These are phyloP conservation scores for Agonum fuliginosum DNA, from an alignment of 2,888 invertebrate genomes.

Conservation along the genomic window DNA sequence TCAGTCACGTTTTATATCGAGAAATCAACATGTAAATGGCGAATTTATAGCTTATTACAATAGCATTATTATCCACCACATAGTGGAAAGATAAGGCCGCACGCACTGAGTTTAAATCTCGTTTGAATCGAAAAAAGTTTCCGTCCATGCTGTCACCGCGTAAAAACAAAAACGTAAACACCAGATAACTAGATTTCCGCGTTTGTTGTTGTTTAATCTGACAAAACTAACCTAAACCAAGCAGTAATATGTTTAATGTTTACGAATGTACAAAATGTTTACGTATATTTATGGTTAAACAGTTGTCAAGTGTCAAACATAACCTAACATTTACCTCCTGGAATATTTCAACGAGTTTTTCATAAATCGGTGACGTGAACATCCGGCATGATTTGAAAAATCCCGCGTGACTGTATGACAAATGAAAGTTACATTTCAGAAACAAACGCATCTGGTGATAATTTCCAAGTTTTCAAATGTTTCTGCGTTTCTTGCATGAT, in stretches of 20 bases:
- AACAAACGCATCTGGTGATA: slow-evolving; percentile 36
- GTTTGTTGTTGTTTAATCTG: slow-evolving; percentile 52
- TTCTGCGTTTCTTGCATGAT: slow-evolving; percentile 26
- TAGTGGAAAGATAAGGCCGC: slow-evolving; percentile 27
- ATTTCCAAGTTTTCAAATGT: slow-evolving; percentile 11
- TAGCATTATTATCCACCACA: slow-evolving; percentile 14
- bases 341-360: slow-evolving; percentile 26
- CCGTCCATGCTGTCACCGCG: slow-evolving; percentile 26
- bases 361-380: slow-evolving; percentile 37
- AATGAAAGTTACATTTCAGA: slow-evolving; percentile 26
- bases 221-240: slow-evolving; percentile 58
- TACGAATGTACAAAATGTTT: slow-evolving; percentile 47
- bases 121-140: slow-evolving; percentile 34
- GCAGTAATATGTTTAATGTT: slow-evolving; percentile 55
- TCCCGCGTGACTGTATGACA: slow-evolving; percentile 20
- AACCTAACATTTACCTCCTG: slow-evolving; percentile 36
- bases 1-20: no score
- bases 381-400: slow-evolving; percentile 27
- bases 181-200: slow-evolving; percentile 51
- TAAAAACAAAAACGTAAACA: slow-evolving; percentile 45
- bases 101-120: slow-evolving; percentile 26
- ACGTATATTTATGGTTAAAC: slow-evolving; percentile 52
- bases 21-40: slow-evolving; percentile 8
- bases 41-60: slow-evolving; percentile 6
- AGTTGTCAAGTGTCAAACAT: slow-evolving; percentile 34